Conservation (phyloP, 1,140 invertebrate species). For the Rhagoletis zephyria region DNA sequence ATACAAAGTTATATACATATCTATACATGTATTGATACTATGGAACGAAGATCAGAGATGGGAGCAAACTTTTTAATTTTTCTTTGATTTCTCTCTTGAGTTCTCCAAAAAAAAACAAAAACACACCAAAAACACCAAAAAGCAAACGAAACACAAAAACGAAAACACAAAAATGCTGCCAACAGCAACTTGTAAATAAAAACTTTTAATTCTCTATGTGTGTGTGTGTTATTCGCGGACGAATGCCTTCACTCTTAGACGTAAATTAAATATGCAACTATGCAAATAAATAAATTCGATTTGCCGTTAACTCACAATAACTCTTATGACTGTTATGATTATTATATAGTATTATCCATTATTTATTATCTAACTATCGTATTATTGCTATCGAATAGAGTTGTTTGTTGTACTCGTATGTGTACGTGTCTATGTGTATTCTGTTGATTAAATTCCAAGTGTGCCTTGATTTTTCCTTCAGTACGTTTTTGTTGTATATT, state of each 20-base stretch:
- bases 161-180: not conserved
- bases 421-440: constrained; percentile 74
- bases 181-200: constrained; percentile 6
- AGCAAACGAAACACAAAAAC: not conserved
- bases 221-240: constrained; percentile 32
- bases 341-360: not conserved
- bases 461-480: not conserved
- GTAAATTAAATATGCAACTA: constrained; percentile 5
- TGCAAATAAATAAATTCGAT: not conserved
- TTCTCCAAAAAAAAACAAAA: not conserved
- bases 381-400: not conserved
- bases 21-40: not conserved
- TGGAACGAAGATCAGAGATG: not conserved
- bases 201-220: constrained; percentile 30
- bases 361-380: not conserved
- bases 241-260: constrained; percentile 34
- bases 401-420: constrained; percentile 60
- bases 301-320: not conserved
- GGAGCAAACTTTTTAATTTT: not conserved
- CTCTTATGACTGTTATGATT: not conserved
- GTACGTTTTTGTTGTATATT: not conserved
- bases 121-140: not conserved
- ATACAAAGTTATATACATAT: not conserved
- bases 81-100: not conserved
- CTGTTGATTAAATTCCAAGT: constrained; percentile 59